These are phyloP conservation scores for Protodeltote pygarga DNA, from an alignment of 2,888 invertebrate genomes.

Conservation along the genomic window DNA sequence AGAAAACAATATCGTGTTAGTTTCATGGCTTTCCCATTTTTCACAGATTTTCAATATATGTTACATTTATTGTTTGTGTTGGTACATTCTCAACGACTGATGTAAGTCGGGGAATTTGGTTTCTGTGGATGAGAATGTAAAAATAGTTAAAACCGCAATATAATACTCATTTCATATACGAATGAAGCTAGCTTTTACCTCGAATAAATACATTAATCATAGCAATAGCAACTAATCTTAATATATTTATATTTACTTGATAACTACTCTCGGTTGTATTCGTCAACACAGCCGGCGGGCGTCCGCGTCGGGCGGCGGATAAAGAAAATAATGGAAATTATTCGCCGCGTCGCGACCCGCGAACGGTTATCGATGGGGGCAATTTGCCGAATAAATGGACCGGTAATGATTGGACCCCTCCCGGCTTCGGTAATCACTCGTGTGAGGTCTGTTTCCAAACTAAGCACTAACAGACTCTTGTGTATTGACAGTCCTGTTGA, in stretches of 20 bases:
- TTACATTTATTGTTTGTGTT: slow-evolving; percentile 23
- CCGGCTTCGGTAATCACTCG: slow-evolving; percentile 48
- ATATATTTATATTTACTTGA: slow-evolving; percentile 52
- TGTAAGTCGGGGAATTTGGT: too few relatives aligned
- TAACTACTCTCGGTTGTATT: slow-evolving; percentile 57
- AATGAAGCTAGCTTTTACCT: slow-evolving; percentile 3
- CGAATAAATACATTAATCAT: slow-evolving; percentile 33
- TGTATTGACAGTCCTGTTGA: slow-evolving; percentile 20
- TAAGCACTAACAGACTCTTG: slow-evolving; percentile 30
- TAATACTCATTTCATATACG: slow-evolving; percentile 1
- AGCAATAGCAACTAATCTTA: slow-evolving; percentile 40
- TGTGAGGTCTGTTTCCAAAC: slow-evolving; percentile 50
- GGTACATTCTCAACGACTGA: too few relatives aligned
- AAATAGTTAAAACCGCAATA: too few relatives aligned
- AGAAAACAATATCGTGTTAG: slow-evolving; percentile 14
- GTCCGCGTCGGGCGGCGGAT: slow-evolving; percentile 57
- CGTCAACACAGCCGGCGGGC: slow-evolving; percentile 61
- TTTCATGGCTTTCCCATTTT: slow-evolving; percentile 21
- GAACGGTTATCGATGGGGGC: slow-evolving; percentile 72
- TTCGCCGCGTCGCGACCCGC: slow-evolving; percentile 65
- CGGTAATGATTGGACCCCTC: slow-evolving; percentile 54
- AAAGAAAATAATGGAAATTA: slow-evolving; percentile 75
- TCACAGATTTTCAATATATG: slow-evolving; percentile 7
- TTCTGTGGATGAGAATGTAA: too few relatives aligned
- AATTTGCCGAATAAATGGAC: slow-evolving; percentile 75